Evolutionary conservation across 2,797 vertebrate species (phyloP).

Genomic region (Bovichtus diacanthus): DNA sequence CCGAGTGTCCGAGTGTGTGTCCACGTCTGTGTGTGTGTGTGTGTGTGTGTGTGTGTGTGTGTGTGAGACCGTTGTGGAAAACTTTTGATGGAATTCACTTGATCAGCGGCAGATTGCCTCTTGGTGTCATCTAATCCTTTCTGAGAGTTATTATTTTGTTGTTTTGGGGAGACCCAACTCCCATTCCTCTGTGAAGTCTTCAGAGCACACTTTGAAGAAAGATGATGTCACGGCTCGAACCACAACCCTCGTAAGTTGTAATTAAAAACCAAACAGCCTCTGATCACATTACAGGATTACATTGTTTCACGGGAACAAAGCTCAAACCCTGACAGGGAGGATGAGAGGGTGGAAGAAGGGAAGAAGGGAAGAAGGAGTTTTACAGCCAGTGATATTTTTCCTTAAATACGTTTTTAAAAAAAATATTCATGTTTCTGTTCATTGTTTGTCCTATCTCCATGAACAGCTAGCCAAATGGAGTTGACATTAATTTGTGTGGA

Average conservation of each 20-base stretch:
- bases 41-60: too few relatives aligned
- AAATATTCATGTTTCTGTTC: not conserved
- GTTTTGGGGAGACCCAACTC: conserved; percentile 53
- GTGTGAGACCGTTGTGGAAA: conserved; percentile 9
- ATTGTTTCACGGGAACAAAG: conserved; percentile 40
- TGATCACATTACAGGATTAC: conserved; percentile 66
- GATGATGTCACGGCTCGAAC: conserved; percentile 66
- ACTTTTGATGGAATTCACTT: conserved; percentile 65
- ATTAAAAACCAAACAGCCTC: conserved; percentile 69
- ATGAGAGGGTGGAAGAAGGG: not conserved
- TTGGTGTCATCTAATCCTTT: conserved; percentile 72
- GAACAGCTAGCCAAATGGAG: not conserved
- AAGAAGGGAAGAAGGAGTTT: conserved; percentile 7
- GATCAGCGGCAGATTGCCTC: conserved; percentile 68
- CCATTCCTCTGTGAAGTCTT: conserved; percentile 21
- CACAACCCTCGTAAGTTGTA: conserved; percentile 50
- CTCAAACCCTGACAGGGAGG: conserved; percentile 30
- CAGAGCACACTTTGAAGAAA: conserved; percentile 57
- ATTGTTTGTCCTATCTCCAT: conserved; percentile 4
- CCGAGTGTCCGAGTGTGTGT: not conserved
- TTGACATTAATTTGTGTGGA: not conserved
- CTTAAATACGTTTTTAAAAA: not conserved
- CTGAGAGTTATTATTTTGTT: conserved; percentile 70
- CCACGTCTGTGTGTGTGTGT: not conserved
- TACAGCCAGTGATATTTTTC: not conserved